Conservation (phyloP, 2,888 invertebrate genomes). For the Octonoba sinensis region DNA sequence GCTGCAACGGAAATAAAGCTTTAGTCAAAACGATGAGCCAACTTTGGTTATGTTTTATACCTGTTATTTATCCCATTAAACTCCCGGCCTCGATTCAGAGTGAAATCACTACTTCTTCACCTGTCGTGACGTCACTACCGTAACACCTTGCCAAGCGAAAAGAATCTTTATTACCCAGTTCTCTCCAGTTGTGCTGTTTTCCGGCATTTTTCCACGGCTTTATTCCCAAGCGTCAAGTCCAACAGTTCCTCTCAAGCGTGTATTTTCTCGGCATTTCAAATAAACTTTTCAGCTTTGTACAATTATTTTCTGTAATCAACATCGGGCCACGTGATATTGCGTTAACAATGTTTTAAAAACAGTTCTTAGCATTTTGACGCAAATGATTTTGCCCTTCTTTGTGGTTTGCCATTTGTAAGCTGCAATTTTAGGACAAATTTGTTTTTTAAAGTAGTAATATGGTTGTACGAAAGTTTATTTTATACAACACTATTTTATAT, state of each 20-base stretch:
- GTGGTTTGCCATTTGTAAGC: too few species aligned
- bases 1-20: background rate
- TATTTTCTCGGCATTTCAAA: background rate
- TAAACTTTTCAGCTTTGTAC: background rate
- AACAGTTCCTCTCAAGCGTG: constrained; percentile 17
- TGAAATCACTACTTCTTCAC: constrained; percentile 17
- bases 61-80: constrained; percentile 9
- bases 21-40: background rate
- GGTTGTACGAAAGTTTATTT: too few species aligned
- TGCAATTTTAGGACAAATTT: too few species aligned
- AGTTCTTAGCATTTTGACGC: too few species aligned
- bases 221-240: constrained; percentile 16
- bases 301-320: too few species aligned
- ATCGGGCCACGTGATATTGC: too few species aligned
- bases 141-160: constrained; percentile 13
- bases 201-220: constrained; percentile 3
- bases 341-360: too few species aligned
- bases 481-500: too few species aligned
- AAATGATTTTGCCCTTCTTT: too few species aligned
- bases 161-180: constrained; percentile 13
- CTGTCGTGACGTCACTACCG: constrained; percentile 25
- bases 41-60: background rate
- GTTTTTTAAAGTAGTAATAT: too few species aligned
- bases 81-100: background rate
- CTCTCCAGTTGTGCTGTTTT: background rate